A percentile compares a stretch with the other conserved stretches of the same genome.
These are phyloP conservation scores for Schizaphis graminum DNA, from an alignment of 2,888 invertebrate species.

Conservation along the genomic window DNA sequence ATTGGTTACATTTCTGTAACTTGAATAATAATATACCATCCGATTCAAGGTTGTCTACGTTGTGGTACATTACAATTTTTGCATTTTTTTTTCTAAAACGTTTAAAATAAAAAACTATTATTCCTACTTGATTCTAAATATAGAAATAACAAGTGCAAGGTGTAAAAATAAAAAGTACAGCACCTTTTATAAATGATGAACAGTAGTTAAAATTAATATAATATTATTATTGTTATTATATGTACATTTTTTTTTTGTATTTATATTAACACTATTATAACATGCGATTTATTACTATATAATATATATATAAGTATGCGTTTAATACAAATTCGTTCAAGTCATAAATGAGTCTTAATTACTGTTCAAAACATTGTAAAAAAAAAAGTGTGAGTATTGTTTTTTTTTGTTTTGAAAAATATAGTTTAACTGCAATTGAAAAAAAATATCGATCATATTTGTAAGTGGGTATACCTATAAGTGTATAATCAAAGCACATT, in stretches of 20 bases:
- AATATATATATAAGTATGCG: neutral
- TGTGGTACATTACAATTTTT: neutral
- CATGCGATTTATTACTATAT: neutral
- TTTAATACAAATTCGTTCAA: neutral
- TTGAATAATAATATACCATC: neutral
- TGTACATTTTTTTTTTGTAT: neutral
- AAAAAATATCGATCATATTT: neutral
- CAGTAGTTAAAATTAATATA: neutral
- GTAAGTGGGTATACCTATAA: neutral
- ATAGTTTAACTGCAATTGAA: neutral
- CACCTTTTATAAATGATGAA: neutral
- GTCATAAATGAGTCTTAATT: neutral
- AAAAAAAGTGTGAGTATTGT: neutral
- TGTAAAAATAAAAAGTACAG: neutral
- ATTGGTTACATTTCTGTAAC: neutral
- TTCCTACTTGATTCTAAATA: neutral
- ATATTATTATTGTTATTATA: no score
- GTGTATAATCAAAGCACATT: neutral
- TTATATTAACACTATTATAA: neutral
- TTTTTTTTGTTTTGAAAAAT: neutral
- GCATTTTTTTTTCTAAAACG: neutral
- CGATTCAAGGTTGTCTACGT: neutral
- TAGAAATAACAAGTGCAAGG: neutral
- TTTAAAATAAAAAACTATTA: neutral
- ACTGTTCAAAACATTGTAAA: neutral